phyloP scores from a whole-genome alignment of 2,113 vertebrate genomes.

The Excalfactoria chinensis region DNA sequence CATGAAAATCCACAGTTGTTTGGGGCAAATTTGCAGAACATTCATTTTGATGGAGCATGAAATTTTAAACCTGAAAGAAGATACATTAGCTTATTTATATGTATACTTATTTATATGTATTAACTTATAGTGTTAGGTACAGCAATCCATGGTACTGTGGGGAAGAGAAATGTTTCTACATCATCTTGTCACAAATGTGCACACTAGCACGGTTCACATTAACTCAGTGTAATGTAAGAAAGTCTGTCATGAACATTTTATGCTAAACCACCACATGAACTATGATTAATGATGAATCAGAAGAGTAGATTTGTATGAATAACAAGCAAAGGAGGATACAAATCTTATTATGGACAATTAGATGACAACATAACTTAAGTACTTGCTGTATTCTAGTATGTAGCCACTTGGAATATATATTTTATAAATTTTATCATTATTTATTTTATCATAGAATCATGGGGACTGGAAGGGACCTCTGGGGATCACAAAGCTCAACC shows the following conservation, averaged over 20 bases:
- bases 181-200: background rate
- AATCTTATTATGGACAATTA: constrained; percentile 24
- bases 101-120: background rate
- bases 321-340: constrained; percentile 47
- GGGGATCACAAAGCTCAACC: too few species aligned
- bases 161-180: background rate
- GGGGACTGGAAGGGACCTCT: too few species aligned
- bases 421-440: background rate
- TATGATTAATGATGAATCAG: constrained; percentile 77
- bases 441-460: too few species aligned
- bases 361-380: constrained; percentile 48
- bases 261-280: constrained; percentile 41
- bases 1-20: background rate
- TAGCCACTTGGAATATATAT: constrained; percentile 14
- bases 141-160: background rate
- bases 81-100: background rate
- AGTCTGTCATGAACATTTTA: constrained; percentile 63
- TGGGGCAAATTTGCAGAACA: background rate
- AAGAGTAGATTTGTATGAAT: constrained; percentile 46
- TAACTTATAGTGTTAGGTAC: background rate
- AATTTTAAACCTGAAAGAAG: background rate
- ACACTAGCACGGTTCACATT: background rate
- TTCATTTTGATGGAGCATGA: background rate
- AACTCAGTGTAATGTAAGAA: constrained; percentile 56
- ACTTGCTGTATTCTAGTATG: constrained; percentile 18